Percentiles rank a stretch among this genome's conserved stretches.
Conservation (phyloP, 1,140 invertebrate species). For the Leptopilina clavipes region DNA sequence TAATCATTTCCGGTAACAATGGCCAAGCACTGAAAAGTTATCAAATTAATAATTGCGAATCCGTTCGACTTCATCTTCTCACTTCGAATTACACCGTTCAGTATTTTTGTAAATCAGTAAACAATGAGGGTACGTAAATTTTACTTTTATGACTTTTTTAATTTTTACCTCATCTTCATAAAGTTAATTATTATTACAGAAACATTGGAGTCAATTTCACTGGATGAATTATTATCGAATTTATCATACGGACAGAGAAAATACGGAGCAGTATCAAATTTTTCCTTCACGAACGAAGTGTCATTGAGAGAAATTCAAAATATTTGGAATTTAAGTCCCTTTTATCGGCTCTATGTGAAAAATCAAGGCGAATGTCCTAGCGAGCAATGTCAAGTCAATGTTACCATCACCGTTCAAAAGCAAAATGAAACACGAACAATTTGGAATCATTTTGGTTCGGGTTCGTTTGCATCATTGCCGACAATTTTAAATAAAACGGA, state of each 20-base stretch:
- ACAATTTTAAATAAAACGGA: background rate
- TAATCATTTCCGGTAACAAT: constrained; percentile 79
- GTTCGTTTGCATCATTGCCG: constrained; percentile 74
- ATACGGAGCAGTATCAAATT: constrained; percentile 38
- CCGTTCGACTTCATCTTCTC: constrained; percentile 72
- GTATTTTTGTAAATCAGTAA: constrained; percentile 61
- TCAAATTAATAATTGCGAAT: constrained; percentile 66
- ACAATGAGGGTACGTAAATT: constrained; percentile 44
- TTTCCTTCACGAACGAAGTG: constrained; percentile 38
- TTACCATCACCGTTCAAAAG: constrained; percentile 77
- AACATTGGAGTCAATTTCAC: constrained; percentile 51
- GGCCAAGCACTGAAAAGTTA: constrained; percentile 72
- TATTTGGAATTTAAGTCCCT: constrained; percentile 59
- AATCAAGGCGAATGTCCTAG: constrained; percentile 81
- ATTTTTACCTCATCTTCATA: no score
- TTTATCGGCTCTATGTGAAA: constrained; percentile 76
- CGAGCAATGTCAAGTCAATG: constrained; percentile 76
- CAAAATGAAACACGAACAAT: constrained; percentile 74
- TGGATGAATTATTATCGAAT: constrained; percentile 58
- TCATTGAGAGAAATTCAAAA: constrained; percentile 48
- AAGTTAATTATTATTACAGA: constrained; percentile 46
- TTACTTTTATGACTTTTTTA: no score
- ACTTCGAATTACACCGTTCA: constrained; percentile 66
- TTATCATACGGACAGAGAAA: constrained; percentile 49
- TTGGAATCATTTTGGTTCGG: constrained; percentile 77